These are phyloP conservation scores for Nephila pilipes DNA, from an alignment of 1,140 invertebrate species.

Conservation along the genomic window DNA sequence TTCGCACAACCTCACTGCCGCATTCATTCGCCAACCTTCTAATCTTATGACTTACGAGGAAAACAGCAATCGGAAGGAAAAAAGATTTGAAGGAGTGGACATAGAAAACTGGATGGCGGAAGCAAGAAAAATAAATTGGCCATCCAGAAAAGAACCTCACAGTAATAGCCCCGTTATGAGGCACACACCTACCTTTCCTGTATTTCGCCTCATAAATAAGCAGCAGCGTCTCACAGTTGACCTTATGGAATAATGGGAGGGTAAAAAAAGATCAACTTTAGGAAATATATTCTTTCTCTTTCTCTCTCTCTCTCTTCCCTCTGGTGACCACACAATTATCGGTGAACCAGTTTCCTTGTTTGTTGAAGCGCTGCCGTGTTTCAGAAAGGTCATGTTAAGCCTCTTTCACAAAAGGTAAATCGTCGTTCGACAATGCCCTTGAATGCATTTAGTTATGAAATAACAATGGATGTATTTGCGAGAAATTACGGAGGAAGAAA, in stretches of 20 bases:
- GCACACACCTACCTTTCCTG: slow-evolving; percentile 33
- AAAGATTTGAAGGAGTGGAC: background rate
- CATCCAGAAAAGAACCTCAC: background rate
- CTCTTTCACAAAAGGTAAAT: slow-evolving; percentile 1
- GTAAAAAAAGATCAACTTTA: slow-evolving; percentile 27
- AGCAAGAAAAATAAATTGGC: background rate
- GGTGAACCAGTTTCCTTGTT: slow-evolving; percentile 66
- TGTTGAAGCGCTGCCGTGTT: slow-evolving; percentile 52
- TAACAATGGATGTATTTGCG: background rate
- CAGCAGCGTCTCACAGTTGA: slow-evolving; percentile 32
- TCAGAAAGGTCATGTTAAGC: slow-evolving; percentile 33
- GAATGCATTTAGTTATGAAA: slow-evolving; percentile 44
- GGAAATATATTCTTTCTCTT: slow-evolving; percentile 23
- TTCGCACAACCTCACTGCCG: background rate
- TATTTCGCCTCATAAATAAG: background rate
- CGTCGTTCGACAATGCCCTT: slow-evolving; percentile 31
- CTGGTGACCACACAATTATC: slow-evolving; percentile 49
- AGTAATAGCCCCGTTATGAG: background rate
- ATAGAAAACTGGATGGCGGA: background rate
- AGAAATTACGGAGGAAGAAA: slow-evolving; percentile 5
- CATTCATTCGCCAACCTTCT: background rate
- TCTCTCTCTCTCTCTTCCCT: background rate
- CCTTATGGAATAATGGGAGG: slow-evolving; percentile 41
- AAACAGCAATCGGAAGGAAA: background rate
- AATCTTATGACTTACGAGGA: background rate